Evolutionary conservation across 92 coral and sea anemone species (phyloP), one percentile per base, ranked within the genome.

Genomic region (Virgularia gustaviana): DNA sequence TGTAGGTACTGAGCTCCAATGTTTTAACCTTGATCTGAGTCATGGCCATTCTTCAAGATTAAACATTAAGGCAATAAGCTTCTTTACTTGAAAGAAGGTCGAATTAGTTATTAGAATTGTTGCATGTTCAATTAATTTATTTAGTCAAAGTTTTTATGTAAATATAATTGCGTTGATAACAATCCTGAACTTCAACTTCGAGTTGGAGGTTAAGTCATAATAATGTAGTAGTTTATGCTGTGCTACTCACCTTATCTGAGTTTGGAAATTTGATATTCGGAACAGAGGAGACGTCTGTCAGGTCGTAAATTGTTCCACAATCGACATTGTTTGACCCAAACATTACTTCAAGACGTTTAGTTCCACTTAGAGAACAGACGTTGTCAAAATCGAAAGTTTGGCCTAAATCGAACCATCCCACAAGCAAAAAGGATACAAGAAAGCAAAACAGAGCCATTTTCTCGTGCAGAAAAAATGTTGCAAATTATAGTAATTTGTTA

Each of bases 201-300:
- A 11, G 6, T 34, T 11, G 42, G 37, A 31, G 6, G 6, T 60
- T 60, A 0, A 11, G 12, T 30, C 9, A 60, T 2, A 55, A 2
- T 2, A 3, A 7, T 33, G 16, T 25, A 4, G 12, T 11, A 29
- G 44, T 28, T 61, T n/a, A n/a, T n/a, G n/a, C n/a, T n/a, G n/a
- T n/a, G n/a, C n/a, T 61, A 61, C 23, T 49, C 35, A 68, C 75
- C 75, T 49, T 11, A 35, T 28, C 60, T 49, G 75, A 59, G 7
- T 32, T 13, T 27, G 75, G 27, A 68, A 68, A 68, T n/a, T 31
- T 49, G 25, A 68, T 51, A 6, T 33, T 68, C 2, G 75, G 75
- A 11, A 9, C 39, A 18, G 61, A 24, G 6, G 47, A 49, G 44
- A 68, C 60, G 13, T 1, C 19, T 0, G 49, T 38, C 28, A 31